Percentiles rank a stretch among this genome's conserved stretches.
Conservation (phyloP, 2,797 vertebrate genomes). For the Leuciscus waleckii region DNA sequence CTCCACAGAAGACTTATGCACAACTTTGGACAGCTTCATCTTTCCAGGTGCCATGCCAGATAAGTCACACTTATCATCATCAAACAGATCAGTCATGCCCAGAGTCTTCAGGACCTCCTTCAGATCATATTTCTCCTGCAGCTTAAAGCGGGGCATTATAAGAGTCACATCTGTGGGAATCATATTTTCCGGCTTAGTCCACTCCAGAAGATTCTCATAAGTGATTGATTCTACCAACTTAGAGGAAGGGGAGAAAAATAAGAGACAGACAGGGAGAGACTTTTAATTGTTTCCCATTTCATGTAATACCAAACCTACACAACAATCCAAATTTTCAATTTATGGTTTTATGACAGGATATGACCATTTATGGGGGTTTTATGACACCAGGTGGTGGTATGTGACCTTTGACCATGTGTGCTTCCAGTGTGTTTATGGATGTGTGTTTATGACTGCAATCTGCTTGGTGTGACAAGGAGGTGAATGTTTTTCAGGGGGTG, state of each 20-base stretch:
- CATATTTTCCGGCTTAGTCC: slow-evolving; percentile 84
- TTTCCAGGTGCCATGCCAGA: slow-evolving; percentile 82
- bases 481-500: too few species aligned
- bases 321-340: not conserved
- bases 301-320: not conserved
- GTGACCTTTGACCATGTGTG: too few species aligned
- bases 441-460: too few species aligned
- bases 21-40: slow-evolving; percentile 82
- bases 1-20: slow-evolving; percentile 88
- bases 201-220: slow-evolving; percentile 81
- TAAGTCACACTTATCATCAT: slow-evolving; percentile 68
- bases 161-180: slow-evolving; percentile 71
- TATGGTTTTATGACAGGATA: too few species aligned
- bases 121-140: slow-evolving; percentile 84
- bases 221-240: slow-evolving; percentile 86
- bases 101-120: slow-evolving; percentile 78
- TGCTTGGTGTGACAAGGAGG: too few species aligned
- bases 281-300: not conserved
- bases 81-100: slow-evolving; percentile 88
- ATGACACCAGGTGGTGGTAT: too few species aligned
- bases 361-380: too few species aligned
- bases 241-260: slow-evolving; percentile 6
- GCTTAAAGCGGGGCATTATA: slow-evolving; percentile 84
- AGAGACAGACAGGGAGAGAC: not conserved
- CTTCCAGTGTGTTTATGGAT: too few species aligned